Conservation (phyloP, 92 coral and sea anemone species). For the Diadumene lineata region DNA sequence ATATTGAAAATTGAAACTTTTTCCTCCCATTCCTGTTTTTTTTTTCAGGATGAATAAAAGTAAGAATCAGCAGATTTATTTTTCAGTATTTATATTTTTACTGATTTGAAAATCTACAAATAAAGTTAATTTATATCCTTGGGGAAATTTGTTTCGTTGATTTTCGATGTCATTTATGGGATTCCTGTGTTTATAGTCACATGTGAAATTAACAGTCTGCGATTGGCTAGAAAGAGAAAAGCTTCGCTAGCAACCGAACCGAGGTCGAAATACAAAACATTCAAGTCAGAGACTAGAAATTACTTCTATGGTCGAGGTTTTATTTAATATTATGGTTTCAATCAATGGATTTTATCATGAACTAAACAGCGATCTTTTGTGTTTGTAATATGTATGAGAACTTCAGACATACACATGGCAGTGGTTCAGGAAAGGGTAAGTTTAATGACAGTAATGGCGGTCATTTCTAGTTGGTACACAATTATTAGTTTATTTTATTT, state of each 20-base stretch:
- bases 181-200: constrained; percentile 30
- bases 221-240: constrained; percentile 41
- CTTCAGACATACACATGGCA: constrained; percentile 65
- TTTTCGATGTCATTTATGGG: too few relatives aligned
- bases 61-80: background rate
- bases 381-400: constrained; percentile 47
- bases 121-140: background rate
- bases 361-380: background rate
- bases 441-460: background rate
- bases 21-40: too few relatives aligned
- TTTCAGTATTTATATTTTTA: background rate
- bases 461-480: constrained; percentile 1
- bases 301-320: background rate
- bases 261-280: constrained; percentile 36
- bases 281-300: constrained; percentile 4
- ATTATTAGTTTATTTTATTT: constrained; percentile 1
- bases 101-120: background rate
- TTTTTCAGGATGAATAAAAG: background rate
- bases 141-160: too few relatives aligned
- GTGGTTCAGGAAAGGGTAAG: constrained; percentile 63
- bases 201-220: constrained; percentile 13
- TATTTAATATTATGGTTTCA: background rate
- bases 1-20: too few relatives aligned
- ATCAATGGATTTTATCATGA: background rate
- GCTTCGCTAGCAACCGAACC: constrained; percentile 71